Conservation (phyloP, 2,888 invertebrate species). For the Sisyra nigra region DNA sequence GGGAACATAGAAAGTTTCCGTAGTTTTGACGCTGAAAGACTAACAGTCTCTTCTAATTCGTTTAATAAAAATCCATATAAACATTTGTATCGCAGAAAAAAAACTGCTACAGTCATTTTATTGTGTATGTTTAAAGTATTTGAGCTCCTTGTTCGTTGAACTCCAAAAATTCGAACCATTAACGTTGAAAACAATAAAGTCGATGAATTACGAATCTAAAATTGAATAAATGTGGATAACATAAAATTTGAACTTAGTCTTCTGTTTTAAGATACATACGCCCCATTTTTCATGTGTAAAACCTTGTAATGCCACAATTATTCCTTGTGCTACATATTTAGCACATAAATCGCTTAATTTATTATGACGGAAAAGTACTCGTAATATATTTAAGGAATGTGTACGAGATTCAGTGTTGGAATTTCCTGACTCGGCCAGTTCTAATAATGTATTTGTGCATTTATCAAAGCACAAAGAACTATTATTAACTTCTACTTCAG, state of each 20-base stretch:
- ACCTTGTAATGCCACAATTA: constrained; percentile 55
- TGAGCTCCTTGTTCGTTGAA: constrained; percentile 41
- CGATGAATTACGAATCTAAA: constrained; percentile 68
- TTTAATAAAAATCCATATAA: constrained; percentile 36
- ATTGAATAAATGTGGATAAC: no score
- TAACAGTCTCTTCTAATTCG: constrained; percentile 15
- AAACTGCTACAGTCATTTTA: constrained; percentile 59
- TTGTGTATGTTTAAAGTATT: constrained; percentile 44
- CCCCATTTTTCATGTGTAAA: constrained; percentile 64
- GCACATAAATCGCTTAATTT: constrained; percentile 55
- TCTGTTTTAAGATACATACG: no score
- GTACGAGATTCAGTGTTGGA: constrained; percentile 36
- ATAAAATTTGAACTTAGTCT: no score
- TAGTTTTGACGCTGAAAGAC: constrained; percentile 16
- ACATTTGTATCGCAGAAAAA: constrained; percentile 58
- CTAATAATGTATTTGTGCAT: constrained; percentile 39
- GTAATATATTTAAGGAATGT: constrained; percentile 75
- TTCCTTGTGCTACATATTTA: constrained; percentile 49
- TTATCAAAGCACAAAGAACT: constrained; percentile 36
- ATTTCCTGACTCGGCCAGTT: constrained; percentile 22
- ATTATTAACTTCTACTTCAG: constrained; percentile 47
- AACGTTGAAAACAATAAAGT: constrained; percentile 72
- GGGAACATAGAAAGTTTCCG: constrained; percentile 56
- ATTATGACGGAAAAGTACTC: constrained; percentile 63
- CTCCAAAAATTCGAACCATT: constrained; percentile 77